Evolutionary conservation across 2,113 vertebrate species (phyloP).

Genomic region (Bubo scandiacus): DNA sequence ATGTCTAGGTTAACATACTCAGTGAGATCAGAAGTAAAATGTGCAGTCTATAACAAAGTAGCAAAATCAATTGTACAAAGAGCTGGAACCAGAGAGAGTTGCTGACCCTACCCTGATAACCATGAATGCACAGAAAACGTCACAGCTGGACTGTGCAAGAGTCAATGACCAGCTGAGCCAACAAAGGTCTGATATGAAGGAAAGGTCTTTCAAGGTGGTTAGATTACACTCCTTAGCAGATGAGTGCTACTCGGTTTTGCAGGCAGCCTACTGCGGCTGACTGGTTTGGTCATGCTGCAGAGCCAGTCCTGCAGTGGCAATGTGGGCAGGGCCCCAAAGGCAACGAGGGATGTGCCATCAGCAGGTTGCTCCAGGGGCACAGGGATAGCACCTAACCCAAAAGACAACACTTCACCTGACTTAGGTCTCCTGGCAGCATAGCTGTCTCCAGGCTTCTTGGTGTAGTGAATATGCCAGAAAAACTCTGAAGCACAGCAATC

Average conservation of each 20-base stretch:
- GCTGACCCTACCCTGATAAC: background rate
- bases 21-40: background rate
- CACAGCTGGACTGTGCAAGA: background rate
- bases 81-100: background rate
- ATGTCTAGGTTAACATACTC: background rate
- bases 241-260: background rate
- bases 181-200: background rate
- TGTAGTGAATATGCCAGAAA: background rate
- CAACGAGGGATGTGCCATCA: background rate
- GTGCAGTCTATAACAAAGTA: background rate
- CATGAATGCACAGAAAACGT: background rate
- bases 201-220: background rate
- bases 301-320: background rate
- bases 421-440: background rate
- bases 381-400: background rate
- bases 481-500: background rate
- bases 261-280: background rate
- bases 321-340: background rate
- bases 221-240: background rate
- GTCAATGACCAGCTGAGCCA: conserved; percentile 28
- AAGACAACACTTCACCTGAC: background rate
- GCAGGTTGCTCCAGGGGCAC: background rate
- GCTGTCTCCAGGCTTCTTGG: background rate
- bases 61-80: background rate
- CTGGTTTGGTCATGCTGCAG: background rate